phyloP scores from a whole-genome alignment of 1,140 invertebrate species.

The Colletes latitarsis region DNA sequence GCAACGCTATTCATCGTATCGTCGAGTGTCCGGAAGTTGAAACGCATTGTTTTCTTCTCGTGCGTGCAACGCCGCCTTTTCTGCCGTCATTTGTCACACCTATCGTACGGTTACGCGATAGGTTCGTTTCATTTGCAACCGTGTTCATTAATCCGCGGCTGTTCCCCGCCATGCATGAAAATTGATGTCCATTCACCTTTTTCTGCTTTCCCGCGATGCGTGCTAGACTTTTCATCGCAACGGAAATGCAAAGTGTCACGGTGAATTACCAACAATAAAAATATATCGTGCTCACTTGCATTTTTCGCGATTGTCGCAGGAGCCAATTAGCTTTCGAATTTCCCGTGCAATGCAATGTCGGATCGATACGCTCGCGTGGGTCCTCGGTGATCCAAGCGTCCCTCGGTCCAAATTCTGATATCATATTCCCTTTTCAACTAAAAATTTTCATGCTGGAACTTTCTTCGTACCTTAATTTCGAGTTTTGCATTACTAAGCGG shows the following conservation, averaged over 20 bases:
- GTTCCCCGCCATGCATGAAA: conserved; percentile 39
- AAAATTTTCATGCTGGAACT: too few relatives aligned
- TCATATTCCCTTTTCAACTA: too few relatives aligned
- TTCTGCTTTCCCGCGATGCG: not conserved
- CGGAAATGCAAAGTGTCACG: not conserved
- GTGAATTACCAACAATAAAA: not conserved
- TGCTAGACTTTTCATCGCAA: not conserved
- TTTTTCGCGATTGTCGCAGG: not conserved
- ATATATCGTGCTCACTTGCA: not conserved
- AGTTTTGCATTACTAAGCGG: too few relatives aligned
- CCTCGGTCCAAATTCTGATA: too few relatives aligned
- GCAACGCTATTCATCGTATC: conserved; percentile 12
- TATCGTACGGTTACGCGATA: conserved; percentile 54
- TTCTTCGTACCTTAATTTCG: too few relatives aligned
- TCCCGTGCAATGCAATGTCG: too few relatives aligned
- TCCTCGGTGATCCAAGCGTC: too few relatives aligned
- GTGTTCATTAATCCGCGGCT: conserved; percentile 55
- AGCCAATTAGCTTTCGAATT: not conserved
- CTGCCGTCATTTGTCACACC: conserved; percentile 55
- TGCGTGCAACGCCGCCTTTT: conserved; percentile 36
- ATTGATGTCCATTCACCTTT: conserved; percentile 51
- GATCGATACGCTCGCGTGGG: too few relatives aligned
- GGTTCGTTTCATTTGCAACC: conserved; percentile 58
- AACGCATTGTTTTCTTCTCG: conserved; percentile 44
- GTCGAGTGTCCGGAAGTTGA: conserved; percentile 17